phyloP scores from a whole-genome alignment of 2,797 vertebrate genomes.

The Enteromius anoplus region DNA sequence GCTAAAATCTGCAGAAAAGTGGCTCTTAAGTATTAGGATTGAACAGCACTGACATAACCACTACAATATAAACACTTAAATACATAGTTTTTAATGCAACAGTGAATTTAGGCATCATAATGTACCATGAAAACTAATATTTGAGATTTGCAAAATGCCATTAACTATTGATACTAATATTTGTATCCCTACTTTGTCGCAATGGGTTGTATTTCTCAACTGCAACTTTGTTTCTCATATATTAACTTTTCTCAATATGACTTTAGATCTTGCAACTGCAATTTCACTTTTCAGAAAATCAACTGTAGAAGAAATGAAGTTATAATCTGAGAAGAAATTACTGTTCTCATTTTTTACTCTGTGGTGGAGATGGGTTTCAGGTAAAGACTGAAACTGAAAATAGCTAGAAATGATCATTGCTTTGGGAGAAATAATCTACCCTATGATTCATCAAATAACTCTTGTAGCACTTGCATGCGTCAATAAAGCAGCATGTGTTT shows the following conservation, averaged over 20 bases:
- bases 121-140: background rate
- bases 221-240: background rate
- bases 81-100: background rate
- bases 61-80: background rate
- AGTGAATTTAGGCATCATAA: background rate
- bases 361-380: background rate
- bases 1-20: background rate
- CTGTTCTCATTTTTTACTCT: background rate
- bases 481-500: slow-evolving; percentile 16
- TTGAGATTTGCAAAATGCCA: background rate
- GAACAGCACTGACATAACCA: background rate
- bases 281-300: background rate
- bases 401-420: background rate
- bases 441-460: slow-evolving; percentile 4
- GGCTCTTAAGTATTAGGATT: background rate
- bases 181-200: no score
- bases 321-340: background rate
- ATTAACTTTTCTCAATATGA: background rate
- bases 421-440: background rate
- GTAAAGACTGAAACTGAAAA: background rate
- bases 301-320: background rate
- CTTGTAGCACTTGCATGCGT: background rate
- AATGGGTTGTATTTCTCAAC: background rate
- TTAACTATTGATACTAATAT: background rate
- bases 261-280: background rate